Percentiles rank a stretch among this genome's conserved stretches.
phyloP scores from a whole-genome alignment of 92 coral and sea anemone species.

The Epizoanthus scotinus region DNA sequence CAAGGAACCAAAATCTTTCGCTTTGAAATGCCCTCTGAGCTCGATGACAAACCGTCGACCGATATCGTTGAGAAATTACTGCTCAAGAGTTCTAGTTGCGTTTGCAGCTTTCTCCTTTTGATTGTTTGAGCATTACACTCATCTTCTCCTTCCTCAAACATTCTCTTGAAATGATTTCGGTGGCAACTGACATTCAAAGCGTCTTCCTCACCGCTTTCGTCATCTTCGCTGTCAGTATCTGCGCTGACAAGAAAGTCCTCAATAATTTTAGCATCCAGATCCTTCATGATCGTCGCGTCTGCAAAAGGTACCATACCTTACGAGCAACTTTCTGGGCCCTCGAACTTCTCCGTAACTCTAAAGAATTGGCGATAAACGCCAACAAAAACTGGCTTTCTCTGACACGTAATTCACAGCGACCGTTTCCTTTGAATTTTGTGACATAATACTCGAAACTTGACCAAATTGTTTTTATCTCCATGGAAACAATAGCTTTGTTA shows the following conservation, averaged over 20 bases:
- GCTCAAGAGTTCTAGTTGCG: constrained; percentile 63
- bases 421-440: neutral
- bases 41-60: constrained; percentile 8
- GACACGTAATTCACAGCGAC: neutral
- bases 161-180: constrained; percentile 70
- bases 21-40: constrained; percentile 1
- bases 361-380: neutral
- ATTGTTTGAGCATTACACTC: constrained; percentile 53
- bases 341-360: neutral
- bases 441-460: neutral
- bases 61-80: constrained; percentile 49
- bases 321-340: neutral
- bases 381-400: neutral
- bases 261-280: neutral
- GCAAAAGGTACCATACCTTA: constrained; percentile 13
- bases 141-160: constrained; percentile 57
- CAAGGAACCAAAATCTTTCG: constrained; percentile 20
- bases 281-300: constrained; percentile 12
- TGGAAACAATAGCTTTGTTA: constrained; percentile 29
- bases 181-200: constrained; percentile 79
- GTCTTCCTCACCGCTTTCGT: constrained; percentile 54
- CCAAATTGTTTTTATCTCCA: constrained; percentile 2
- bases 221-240: constrained; percentile 51
- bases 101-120: constrained; percentile 72
- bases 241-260: constrained; percentile 17